These are phyloP conservation scores for Camelus bactrianus DNA, from an alignment of 2,113 vertebrate species.

Conservation along the genomic window DNA sequence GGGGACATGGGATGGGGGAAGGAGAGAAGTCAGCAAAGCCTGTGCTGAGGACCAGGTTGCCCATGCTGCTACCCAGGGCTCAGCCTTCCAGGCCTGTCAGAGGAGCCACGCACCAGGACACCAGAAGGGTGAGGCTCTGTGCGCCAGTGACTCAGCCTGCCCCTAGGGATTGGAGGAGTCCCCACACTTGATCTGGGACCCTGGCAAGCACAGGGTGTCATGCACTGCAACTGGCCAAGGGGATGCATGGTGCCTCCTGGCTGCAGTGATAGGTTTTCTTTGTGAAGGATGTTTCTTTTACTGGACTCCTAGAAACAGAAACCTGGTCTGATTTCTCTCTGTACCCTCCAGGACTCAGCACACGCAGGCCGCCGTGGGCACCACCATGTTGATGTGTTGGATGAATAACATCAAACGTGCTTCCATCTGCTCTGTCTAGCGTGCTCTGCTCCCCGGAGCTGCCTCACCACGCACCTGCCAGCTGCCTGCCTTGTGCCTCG, in stretches of 20 bases:
- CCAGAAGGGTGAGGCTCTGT: background rate
- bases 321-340: background rate
- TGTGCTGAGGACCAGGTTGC: background rate
- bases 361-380: background rate
- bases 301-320: background rate
- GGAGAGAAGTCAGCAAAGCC: background rate
- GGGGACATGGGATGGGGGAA: background rate
- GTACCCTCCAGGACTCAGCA: background rate
- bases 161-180: background rate
- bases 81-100: background rate
- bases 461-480: accelerated
- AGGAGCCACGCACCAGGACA: accelerated
- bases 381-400: accelerated
- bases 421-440: accelerated
- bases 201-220: background rate
- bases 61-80: too few relatives aligned
- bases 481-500: too few relatives aligned
- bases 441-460: background rate
- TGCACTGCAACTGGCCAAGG: accelerated
- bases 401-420: accelerated
- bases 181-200: background rate
- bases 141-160: background rate
- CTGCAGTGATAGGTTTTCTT: background rate
- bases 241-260: accelerated
- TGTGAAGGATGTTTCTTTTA: background rate